Base-by-base conservation (phyloP, 2,888 invertebrate species). In the Andrena dorsata region DNA sequence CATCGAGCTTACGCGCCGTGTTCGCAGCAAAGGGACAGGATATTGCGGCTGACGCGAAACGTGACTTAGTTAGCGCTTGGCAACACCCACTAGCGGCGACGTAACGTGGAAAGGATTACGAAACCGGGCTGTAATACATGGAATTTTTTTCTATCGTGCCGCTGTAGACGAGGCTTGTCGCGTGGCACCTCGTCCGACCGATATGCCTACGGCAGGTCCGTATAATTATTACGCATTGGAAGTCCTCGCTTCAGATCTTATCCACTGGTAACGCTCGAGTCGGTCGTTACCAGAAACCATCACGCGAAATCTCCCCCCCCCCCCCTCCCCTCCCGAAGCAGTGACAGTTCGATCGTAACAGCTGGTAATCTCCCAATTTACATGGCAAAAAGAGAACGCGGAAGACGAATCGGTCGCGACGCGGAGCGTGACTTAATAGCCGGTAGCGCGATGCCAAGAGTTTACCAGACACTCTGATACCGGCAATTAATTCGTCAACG, bases 401-500 rank as follows among this genome's bases (percentile, higher is more conserved):
- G 65, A 53, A 60, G 53, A 41, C 23, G 60, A 23, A 66, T 76
- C 49, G 80, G 65, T 66, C 71, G 51, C 41, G 72, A 76, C 63
- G 76, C 60, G 77, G 76, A 82, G 73, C 73, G 75, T 70, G 85
- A 85, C 81, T 83, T 82, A 82, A 85, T 85, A 75, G 68, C 76
- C 56, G 56, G 63, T 66, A 72, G 73, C 68, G 63, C 68, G 72
- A 68, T 75, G 66, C 73, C 56, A 58, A 53, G 71, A 75, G 61
- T 84, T 86, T 76, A 66, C 64, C 76, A 20, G 53, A 23, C 51
- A 23, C 64, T 56, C 75, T 63, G 78, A 86, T 82, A 86, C 84
- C 75, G 72, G 76, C 84, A 86, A 86, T 86, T 86, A 86, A 84
- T 86, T 86, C 82, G 78, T 86, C 87, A 80, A 58, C 58, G 75